A percentile compares a stretch with the other conserved stretches of the same genome.
Conservation (phyloP, 2,888 invertebrate genomes). For the Tiphia femorata region DNA sequence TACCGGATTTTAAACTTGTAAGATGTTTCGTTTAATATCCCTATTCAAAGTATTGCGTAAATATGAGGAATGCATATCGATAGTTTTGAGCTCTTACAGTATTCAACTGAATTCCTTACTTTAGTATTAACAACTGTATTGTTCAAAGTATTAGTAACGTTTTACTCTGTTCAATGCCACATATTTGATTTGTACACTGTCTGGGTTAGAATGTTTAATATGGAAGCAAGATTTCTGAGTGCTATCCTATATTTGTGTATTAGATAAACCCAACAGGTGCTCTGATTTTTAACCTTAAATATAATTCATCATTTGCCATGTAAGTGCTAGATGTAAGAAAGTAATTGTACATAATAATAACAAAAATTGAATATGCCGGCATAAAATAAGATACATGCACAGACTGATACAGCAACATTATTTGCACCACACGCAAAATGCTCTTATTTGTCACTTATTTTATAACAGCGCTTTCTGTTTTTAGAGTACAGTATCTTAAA, state of each 20-base stretch:
- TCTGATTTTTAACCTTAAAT: slow-evolving; percentile 41
- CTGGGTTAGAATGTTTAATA: slow-evolving; percentile 46
- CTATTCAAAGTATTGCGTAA: too few relatives aligned
- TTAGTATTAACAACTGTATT: too few relatives aligned
- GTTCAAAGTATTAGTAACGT: slow-evolving; percentile 32
- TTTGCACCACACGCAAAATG: too few relatives aligned
- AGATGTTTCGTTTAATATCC: too few relatives aligned
- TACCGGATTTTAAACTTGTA: too few relatives aligned
- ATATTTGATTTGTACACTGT: slow-evolving; percentile 30
- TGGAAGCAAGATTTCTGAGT: slow-evolving; percentile 47
- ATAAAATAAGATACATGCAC: slow-evolving; percentile 63
- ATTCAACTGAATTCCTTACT: too few relatives aligned
- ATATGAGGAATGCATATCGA: too few relatives aligned
- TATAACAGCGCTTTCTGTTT: too few relatives aligned
- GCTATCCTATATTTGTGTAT: slow-evolving; percentile 33
- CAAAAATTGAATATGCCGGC: slow-evolving; percentile 65
- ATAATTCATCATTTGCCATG: slow-evolving; percentile 21
- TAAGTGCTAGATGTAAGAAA: slow-evolving; percentile 32
- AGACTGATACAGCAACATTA: slow-evolving; percentile 54
- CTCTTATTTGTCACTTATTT: too few relatives aligned
- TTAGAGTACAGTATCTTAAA: slow-evolving; percentile 1
- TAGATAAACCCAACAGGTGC: slow-evolving; percentile 60
- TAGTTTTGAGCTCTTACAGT: too few relatives aligned
- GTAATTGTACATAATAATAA: slow-evolving; percentile 39
- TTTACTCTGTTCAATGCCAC: slow-evolving; percentile 31